These are phyloP conservation scores for Morpho helenor DNA, from an alignment of 2,888 invertebrate species.

Conservation along the genomic window DNA sequence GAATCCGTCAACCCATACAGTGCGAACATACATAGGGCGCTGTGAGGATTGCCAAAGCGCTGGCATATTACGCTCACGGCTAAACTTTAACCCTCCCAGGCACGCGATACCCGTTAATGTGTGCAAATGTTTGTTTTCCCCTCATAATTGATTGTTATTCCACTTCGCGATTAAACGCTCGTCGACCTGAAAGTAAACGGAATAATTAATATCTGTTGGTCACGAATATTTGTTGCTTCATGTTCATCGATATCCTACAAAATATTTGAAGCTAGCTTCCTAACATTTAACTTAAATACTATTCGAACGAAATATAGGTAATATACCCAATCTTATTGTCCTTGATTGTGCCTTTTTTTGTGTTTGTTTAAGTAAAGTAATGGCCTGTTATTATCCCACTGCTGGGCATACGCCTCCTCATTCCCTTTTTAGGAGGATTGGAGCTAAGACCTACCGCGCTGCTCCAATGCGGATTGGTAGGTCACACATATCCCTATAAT, in stretches of 20 bases:
- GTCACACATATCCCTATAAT: too few species aligned
- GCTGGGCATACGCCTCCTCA: too few species aligned
- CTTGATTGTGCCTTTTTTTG: too few species aligned
- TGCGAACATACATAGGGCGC: slow-evolving; percentile 80
- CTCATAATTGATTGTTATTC: slow-evolving; percentile 54
- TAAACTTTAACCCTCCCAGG: slow-evolving; percentile 36
- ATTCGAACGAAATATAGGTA: too few species aligned
- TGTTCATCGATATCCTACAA: neutral
- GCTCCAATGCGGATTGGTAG: too few species aligned
- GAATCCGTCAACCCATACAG: slow-evolving; percentile 86
- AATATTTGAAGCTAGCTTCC: too few species aligned
- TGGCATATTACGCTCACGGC: slow-evolving; percentile 61
- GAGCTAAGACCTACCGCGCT: too few species aligned
- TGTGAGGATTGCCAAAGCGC: slow-evolving; percentile 82
- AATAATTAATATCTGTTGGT: slow-evolving; percentile 16
- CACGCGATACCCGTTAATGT: slow-evolving; percentile 50
- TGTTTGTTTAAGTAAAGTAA: too few species aligned
- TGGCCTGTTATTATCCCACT: too few species aligned
- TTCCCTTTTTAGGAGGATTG: too few species aligned
- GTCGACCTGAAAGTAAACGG: slow-evolving; percentile 17
- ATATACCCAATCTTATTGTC: too few species aligned
- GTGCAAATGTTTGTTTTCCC: slow-evolving; percentile 38
- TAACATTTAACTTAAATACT: too few species aligned
- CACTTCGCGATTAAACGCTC: slow-evolving; percentile 14
- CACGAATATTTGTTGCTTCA: slow-evolving; percentile 22